These are phyloP conservation scores for Drosophila kikkawai DNA, from an alignment of 1,140 invertebrate species.

Conservation along the genomic window DNA sequence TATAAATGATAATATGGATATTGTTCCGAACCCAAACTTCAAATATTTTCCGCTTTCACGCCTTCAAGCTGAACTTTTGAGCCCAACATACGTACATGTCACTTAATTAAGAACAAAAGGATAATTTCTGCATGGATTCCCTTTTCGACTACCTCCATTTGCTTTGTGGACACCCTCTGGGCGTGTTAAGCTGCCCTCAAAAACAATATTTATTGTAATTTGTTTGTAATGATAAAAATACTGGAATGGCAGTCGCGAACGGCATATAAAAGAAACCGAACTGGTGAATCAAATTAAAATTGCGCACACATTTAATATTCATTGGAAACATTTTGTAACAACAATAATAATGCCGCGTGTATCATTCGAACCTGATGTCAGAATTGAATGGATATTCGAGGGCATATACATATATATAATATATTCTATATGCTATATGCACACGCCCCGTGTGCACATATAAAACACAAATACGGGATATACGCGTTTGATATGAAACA, in stretches of 20 bases:
- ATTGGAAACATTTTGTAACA: conserved; percentile 74
- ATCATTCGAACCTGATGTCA: conserved; percentile 21
- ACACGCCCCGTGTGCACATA: conserved; percentile 14
- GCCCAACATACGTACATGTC: background rate
- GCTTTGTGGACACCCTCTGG: conserved; percentile 1
- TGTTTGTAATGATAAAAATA: conserved; percentile 60
- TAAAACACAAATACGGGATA: conserved; percentile 45
- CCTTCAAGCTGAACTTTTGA: background rate
- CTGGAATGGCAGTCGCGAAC: conserved; percentile 20
- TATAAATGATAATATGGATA: conserved; percentile 29
- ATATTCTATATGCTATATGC: background rate
- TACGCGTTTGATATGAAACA: conserved; percentile 35
- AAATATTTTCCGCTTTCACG: background rate
- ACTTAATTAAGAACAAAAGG: conserved; percentile 29
- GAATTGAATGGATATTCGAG: conserved; percentile 40
- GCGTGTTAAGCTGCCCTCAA: conserved; percentile 27
- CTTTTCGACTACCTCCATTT: background rate
- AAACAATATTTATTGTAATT: conserved; percentile 77
- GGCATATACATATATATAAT: conserved; percentile 2
- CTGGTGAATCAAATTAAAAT: conserved; percentile 58
- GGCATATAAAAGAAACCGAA: conserved; percentile 26
- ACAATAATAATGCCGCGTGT: conserved; percentile 66
- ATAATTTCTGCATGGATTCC: background rate
- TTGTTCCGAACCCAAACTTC: background rate
- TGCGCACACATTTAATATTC: conserved; percentile 75